Evolutionary conservation across 2,113 vertebrate genomes (phyloP).

Genomic region (Phylloscopus whistleri): DNA sequence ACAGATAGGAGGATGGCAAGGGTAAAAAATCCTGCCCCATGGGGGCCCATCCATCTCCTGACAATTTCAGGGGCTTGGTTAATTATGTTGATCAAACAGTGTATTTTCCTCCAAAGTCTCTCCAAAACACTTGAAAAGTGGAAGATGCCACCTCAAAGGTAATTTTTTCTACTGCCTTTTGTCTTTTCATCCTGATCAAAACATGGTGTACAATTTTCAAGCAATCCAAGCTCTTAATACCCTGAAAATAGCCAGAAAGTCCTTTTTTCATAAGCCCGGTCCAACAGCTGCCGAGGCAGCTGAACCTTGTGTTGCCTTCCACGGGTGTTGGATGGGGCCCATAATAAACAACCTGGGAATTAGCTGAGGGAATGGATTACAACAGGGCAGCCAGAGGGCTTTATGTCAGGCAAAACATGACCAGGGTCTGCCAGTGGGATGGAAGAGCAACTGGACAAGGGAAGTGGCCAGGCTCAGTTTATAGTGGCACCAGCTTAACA

Average conservation of each 20-base stretch:
- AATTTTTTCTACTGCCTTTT: background rate
- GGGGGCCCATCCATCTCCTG: background rate
- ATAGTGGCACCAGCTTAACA: background rate
- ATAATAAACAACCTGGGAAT: slow-evolving; percentile 16
- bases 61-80: background rate
- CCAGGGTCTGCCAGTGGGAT: background rate
- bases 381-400: background rate
- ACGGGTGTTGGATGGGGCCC: background rate
- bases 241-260: background rate
- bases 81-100: background rate
- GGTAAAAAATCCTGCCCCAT: background rate
- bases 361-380: background rate
- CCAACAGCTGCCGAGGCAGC: background rate
- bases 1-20: background rate
- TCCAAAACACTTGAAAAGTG: background rate
- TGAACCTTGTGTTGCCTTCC: background rate
- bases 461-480: background rate
- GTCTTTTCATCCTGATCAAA: background rate
- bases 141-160: background rate
- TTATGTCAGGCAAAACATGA: background rate
- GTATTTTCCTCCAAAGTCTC: background rate
- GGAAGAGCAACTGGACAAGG: background rate
- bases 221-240: background rate
- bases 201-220: background rate
- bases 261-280: background rate